Percentiles rank a stretch among this genome's conserved stretches.
Conservation (phyloP, 2,797 vertebrate genomes). For the Petrocephalus schoutedeni region DNA sequence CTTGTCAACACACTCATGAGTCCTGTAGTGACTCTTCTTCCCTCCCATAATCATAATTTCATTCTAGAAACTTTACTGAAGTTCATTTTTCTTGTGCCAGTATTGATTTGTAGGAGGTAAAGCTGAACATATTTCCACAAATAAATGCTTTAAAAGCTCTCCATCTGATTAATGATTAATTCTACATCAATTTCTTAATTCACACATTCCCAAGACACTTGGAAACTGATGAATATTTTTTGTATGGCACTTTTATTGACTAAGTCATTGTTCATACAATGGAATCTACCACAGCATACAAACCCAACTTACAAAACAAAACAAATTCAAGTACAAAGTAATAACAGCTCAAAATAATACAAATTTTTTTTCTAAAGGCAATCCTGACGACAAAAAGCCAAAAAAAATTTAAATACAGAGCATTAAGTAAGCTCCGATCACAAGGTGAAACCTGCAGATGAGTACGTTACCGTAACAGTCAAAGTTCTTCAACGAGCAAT, state of each 20-base stretch:
- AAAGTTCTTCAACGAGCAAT: not conserved
- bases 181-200: not conserved
- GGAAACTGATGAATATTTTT: not conserved
- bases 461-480: not conserved
- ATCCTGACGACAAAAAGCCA: not conserved
- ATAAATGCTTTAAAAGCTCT: not conserved
- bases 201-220: not conserved
- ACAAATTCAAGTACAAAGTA: slow-evolving; percentile 9
- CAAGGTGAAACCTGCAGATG: not conserved
- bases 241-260: slow-evolving; percentile 2
- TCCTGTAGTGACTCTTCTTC: not conserved
- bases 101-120: not conserved
- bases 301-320: slow-evolving; percentile 1
- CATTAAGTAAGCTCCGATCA: not conserved
- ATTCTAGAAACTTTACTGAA: not conserved
- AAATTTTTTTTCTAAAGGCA: not conserved
- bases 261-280: not conserved
- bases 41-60: not conserved
- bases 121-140: not conserved
- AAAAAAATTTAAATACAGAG: slow-evolving; percentile 4
- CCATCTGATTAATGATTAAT: not conserved
- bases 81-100: not conserved
- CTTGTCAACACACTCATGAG: not conserved
- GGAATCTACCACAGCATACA: slow-evolving; percentile 3
- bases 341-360: slow-evolving; percentile 12